Evolutionary conservation across 2,797 vertebrate species (phyloP).

Genomic region (Poecilia velifera): DNA sequence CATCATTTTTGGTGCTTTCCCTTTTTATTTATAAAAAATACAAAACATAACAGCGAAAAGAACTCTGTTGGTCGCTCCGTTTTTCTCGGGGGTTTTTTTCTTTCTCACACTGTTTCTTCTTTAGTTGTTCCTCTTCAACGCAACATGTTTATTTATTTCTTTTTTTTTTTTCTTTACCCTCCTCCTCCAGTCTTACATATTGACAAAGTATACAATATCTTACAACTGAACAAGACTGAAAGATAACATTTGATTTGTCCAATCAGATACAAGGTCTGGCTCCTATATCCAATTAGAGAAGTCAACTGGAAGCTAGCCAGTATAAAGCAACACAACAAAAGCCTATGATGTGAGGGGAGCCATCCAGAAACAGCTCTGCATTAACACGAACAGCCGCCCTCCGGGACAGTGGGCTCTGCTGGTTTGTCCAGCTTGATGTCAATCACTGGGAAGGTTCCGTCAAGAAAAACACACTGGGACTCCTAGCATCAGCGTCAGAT

Average conservation of each 20-base stretch:
- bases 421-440: slow-evolving; percentile 95
- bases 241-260: slow-evolving; percentile 83
- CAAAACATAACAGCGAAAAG: slow-evolving; percentile 87
- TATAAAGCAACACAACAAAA: slow-evolving; percentile 95
- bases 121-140: slow-evolving; percentile 67
- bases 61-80: slow-evolving; percentile 71
- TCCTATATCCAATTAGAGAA: slow-evolving; percentile 85
- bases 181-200: slow-evolving; percentile 86
- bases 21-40: slow-evolving; percentile 93
- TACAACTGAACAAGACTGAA: slow-evolving; percentile 88
- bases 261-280: slow-evolving; percentile 79
- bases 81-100: slow-evolving; percentile 61
- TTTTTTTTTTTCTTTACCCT: slow-evolving; percentile 27
- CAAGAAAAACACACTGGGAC: slow-evolving; percentile 58
- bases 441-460: slow-evolving; percentile 81
- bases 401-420: slow-evolving; percentile 85
- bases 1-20: slow-evolving; percentile 85
- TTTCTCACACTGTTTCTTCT: slow-evolving; percentile 74
- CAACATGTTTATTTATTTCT: slow-evolving; percentile 61
- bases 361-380: slow-evolving; percentile 77
- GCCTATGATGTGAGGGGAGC: slow-evolving; percentile 87
- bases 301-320: slow-evolving; percentile 91
- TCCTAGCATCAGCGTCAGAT: neutral
- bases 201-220: slow-evolving; percentile 94
- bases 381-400: slow-evolving; percentile 94